phyloP scores from a whole-genome alignment of 2,113 vertebrate species.

The Tenrec ecaudatus region DNA sequence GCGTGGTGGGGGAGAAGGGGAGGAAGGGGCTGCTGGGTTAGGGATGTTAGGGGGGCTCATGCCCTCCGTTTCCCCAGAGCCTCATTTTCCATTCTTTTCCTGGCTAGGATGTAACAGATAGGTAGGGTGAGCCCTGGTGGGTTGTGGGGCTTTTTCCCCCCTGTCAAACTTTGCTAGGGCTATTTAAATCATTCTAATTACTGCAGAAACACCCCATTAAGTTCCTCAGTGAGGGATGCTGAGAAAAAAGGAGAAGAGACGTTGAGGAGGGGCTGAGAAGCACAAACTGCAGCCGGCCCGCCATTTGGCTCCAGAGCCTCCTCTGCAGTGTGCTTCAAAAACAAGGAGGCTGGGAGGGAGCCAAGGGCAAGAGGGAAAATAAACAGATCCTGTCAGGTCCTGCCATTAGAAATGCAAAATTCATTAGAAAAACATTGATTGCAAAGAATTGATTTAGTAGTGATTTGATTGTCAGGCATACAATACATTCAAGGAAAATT shows the following conservation, averaged over 20 bases:
- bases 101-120: constrained; percentile 42
- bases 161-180: constrained; percentile 83
- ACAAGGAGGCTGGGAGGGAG: constrained; percentile 55
- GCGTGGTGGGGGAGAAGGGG: background rate
- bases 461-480: constrained; percentile 83
- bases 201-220: constrained; percentile 87
- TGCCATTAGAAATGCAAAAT: constrained; percentile 87
- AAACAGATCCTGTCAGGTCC: constrained; percentile 82
- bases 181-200: constrained; percentile 87
- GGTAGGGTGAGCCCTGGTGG: constrained; percentile 32
- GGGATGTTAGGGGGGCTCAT: background rate
- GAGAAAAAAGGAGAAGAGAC: constrained; percentile 65
- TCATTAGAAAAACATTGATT: constrained; percentile 90
- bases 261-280: constrained; percentile 32
- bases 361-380: constrained; percentile 83
- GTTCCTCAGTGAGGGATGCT: constrained; percentile 84
- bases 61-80: accelerated
- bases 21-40: too few species aligned
- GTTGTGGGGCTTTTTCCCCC: constrained; percentile 45
- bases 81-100: background rate
- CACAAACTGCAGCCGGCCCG: background rate
- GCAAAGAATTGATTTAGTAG: constrained; percentile 86
- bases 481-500: constrained; percentile 77
- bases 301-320: constrained; percentile 29
- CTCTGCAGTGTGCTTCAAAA: constrained; percentile 68